phyloP scores from a whole-genome alignment of 2,797 vertebrate genomes.

The Lepus oiostolus region DNA sequence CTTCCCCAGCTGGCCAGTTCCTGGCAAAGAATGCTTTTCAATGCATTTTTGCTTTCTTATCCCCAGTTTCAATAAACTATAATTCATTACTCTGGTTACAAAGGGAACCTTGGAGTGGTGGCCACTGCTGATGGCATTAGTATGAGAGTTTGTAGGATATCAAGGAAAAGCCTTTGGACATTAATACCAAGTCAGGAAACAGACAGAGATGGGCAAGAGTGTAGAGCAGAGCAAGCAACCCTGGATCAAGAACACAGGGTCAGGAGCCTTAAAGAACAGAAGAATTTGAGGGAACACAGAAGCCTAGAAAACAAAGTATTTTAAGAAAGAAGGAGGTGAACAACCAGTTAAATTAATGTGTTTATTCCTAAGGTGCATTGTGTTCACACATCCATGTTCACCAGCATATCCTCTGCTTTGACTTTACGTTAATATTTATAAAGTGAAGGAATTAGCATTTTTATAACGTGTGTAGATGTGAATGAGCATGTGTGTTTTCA shows the following conservation, averaged over 20 bases:
- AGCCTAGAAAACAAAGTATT: background rate
- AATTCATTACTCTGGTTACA: too few species aligned
- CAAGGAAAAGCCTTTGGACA: background rate
- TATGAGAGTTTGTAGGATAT: background rate
- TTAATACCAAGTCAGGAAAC: too few species aligned
- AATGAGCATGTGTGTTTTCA: background rate
- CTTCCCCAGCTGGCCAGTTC: too few species aligned
- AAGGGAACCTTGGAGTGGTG: too few species aligned
- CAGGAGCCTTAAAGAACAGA: background rate
- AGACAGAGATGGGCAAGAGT: background rate
- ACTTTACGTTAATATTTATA: background rate
- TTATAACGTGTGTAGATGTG: background rate
- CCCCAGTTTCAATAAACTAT: too few species aligned
- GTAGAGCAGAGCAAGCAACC: rapidly evolving
- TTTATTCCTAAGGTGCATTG: background rate
- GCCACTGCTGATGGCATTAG: too few species aligned
- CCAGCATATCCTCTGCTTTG: background rate
- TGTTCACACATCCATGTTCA: background rate
- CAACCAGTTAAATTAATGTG: background rate
- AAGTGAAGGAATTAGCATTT: background rate
- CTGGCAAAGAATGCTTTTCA: too few species aligned
- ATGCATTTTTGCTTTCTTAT: too few species aligned
- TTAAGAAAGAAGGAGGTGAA: background rate
- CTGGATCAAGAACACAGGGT: background rate
- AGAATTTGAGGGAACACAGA: rapidly evolving